phyloP scores from a whole-genome alignment of 2,113 vertebrate genomes.

The Noctilio leporinus region DNA sequence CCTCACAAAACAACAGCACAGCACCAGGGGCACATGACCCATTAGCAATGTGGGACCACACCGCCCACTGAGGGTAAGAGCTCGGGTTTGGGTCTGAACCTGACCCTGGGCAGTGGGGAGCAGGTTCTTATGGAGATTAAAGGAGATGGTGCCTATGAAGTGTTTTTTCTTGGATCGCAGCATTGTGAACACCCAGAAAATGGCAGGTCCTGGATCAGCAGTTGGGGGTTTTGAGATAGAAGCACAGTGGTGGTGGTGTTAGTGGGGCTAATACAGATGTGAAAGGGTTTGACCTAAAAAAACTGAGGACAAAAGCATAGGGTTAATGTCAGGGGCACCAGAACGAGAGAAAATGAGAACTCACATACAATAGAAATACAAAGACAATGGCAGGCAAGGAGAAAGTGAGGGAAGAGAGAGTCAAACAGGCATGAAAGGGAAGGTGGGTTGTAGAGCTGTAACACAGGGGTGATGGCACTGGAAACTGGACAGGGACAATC shows the following conservation, averaged over 20 bases:
- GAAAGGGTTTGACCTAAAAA: neutral
- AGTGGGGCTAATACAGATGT: neutral
- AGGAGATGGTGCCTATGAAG: neutral
- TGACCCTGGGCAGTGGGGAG: neutral
- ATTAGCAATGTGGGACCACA: neutral
- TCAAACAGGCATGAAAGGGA: neutral
- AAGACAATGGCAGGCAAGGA: neutral
- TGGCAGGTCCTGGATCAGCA: neutral
- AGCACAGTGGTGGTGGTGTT: neutral
- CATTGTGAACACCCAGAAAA: neutral
- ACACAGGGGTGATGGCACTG: neutral
- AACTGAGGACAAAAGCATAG: neutral
- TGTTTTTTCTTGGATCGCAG: neutral
- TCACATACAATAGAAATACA: neutral
- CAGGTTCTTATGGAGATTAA: neutral
- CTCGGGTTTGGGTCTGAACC: neutral
- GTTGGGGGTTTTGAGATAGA: neutral
- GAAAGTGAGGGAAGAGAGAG: neutral
- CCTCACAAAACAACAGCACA: neutral
- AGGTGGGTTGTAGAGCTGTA: no score
- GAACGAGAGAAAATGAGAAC: neutral
- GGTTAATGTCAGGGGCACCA: neutral
- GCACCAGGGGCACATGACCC: neutral
- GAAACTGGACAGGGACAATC: neutral
- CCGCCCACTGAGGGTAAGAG: neutral